Conservation (phyloP, 2,113 vertebrate genomes). For the Natator depressus region DNA sequence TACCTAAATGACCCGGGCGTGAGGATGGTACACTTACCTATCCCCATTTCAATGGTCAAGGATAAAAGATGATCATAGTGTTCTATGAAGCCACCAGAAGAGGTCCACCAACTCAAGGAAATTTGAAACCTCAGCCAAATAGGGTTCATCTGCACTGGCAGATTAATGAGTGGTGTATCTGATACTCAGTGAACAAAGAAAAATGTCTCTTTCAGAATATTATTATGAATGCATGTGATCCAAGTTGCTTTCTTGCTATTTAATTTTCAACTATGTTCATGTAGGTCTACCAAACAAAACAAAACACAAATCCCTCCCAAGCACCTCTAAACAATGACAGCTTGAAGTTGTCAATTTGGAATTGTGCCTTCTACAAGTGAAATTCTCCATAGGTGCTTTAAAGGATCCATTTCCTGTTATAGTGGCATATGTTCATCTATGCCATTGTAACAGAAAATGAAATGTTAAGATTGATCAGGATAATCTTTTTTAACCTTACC, state of each 20-base stretch:
- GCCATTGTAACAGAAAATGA: background rate
- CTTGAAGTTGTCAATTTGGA: background rate
- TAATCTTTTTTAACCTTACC: background rate
- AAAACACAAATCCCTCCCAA: background rate
- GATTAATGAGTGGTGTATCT: background rate
- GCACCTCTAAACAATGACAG: background rate
- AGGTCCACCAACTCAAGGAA: background rate
- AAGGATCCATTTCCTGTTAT: background rate
- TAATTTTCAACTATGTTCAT: background rate
- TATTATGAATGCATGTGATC: background rate
- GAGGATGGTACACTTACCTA: background rate
- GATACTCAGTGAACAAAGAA: background rate
- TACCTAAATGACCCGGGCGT: background rate
- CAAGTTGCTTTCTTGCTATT: background rate
- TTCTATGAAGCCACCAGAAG: background rate
- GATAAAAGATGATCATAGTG: background rate
- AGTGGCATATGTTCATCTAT: background rate
- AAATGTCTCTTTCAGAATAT: background rate
- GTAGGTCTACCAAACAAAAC: background rate
- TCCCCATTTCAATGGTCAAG: background rate
- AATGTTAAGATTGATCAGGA: background rate
- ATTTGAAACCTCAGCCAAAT: background rate
- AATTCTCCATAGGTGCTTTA: background rate
- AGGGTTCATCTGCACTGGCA: background rate
- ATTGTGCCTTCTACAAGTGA: background rate